A percentile compares a stretch with the other conserved stretches of the same genome.
These are phyloP conservation scores for Druon quercuslanigerum DNA, from an alignment of 1,140 invertebrate species.

Conservation along the genomic window DNA sequence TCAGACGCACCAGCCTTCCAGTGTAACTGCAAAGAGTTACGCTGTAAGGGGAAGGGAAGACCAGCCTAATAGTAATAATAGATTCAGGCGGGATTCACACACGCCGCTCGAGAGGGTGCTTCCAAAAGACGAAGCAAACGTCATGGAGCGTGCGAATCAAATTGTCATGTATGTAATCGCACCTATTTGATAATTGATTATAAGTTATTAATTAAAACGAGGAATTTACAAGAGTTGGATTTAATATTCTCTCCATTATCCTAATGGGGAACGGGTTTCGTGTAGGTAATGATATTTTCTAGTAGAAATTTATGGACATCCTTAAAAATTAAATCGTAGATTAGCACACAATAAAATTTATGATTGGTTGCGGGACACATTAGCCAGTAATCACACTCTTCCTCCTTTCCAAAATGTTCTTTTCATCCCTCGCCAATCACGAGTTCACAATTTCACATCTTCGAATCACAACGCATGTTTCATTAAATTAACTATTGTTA, in stretches of 20 bases:
- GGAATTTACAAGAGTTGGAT: conserved; percentile 19
- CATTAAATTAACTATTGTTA: background rate
- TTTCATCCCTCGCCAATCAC: conserved; percentile 14
- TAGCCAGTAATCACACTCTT: conserved; percentile 6
- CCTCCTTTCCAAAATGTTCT: background rate
- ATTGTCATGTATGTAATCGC: conserved; percentile 87
- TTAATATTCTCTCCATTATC: conserved; percentile 44
- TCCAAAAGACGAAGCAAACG: conserved; percentile 84
- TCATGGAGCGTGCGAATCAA: conserved; percentile 88
- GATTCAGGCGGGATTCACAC: conserved; percentile 71
- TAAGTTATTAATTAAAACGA: conserved; percentile 11
- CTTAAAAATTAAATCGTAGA: conserved; percentile 44
- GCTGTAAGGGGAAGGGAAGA: conserved; percentile 68
- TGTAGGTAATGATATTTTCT: conserved; percentile 52
- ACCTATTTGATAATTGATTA: conserved; percentile 41
- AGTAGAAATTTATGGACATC: conserved; percentile 52
- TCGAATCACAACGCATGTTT: conserved; percentile 14
- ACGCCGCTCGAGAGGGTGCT: conserved; percentile 77
- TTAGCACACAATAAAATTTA: conserved; percentile 39
- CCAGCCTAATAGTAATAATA: conserved; percentile 73
- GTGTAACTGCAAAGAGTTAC: conserved; percentile 67
- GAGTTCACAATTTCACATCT: background rate
- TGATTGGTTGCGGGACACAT: conserved; percentile 12
- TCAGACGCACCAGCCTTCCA: conserved; percentile 69
- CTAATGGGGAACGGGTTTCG: conserved; percentile 54